A percentile compares a stretch with the other conserved stretches of the same genome.
phyloP scores from a whole-genome alignment of 2,797 vertebrate genomes.

The Saguinus oedipus region DNA sequence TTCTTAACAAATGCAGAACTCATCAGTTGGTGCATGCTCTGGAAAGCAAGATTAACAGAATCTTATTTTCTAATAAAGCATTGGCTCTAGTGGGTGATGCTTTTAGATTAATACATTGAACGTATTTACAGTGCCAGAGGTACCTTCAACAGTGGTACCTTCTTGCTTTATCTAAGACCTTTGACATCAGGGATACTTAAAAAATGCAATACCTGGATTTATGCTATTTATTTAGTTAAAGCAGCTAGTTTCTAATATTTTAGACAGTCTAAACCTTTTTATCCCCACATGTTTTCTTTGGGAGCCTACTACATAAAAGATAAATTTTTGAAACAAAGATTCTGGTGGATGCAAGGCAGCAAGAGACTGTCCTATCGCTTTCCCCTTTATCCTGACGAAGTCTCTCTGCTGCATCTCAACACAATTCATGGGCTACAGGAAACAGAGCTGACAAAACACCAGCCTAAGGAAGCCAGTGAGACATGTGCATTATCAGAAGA shows the following conservation, averaged over 20 bases:
- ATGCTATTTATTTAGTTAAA: not conserved
- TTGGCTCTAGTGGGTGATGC: not conserved
- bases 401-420: not conserved
- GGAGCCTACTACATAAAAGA: not conserved
- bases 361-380: not conserved
- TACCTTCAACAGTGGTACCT: not conserved
- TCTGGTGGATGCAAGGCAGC: not conserved
- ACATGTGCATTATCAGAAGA: not conserved
- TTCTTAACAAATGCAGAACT: constrained; percentile 2
- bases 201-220: not conserved
- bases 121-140: not conserved
- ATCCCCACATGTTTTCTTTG: not conserved
- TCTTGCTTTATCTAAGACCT: not conserved
- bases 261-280: not conserved
- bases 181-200: not conserved
- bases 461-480: not conserved
- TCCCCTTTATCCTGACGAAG: not conserved
- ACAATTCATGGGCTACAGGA: not conserved
- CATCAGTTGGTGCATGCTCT: not conserved
- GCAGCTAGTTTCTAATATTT: not conserved
- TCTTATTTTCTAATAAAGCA: not conserved
- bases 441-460: not conserved
- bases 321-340: not conserved
- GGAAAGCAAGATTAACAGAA: constrained; percentile 1
- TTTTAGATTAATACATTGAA: not conserved